Conservation (phyloP, 2,113 vertebrate species). For the Tachuris rubrigastra region DNA sequence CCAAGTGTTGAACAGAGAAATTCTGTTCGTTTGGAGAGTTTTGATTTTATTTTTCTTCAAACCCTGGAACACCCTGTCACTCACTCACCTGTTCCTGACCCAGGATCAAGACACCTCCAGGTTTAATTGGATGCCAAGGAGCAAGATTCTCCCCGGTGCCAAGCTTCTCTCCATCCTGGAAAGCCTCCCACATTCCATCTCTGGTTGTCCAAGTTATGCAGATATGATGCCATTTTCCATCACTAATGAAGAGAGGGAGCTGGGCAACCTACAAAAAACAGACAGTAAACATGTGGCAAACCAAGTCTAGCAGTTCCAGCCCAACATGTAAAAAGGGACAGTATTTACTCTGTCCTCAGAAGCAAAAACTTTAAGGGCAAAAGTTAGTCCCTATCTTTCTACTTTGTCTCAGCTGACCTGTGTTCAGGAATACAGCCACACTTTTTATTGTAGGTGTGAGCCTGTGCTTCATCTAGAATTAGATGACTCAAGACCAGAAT, state of each 20-base stretch:
- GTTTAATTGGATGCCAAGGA: conserved; percentile 99
- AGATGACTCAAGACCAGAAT: not conserved
- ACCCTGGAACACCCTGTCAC: not conserved
- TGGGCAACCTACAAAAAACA: conserved; percentile 84
- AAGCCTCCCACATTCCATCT: conserved; percentile 97
- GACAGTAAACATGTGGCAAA: not conserved
- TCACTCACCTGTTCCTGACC: conserved; percentile 96
- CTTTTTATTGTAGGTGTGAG: not conserved
- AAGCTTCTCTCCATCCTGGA: conserved; percentile 94
- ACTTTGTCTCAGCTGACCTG: not conserved
- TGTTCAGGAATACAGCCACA: not conserved
- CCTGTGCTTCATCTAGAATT: not conserved
- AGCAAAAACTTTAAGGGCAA: not conserved
- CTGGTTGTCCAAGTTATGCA: conserved; percentile 98
- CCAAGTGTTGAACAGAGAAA: not conserved
- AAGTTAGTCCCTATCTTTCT: not conserved
- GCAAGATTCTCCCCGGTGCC: conserved; percentile 96
- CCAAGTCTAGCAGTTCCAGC: not conserved
- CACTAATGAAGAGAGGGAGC: conserved; percentile 91
- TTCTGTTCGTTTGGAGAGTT: not conserved
- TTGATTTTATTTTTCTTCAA: not conserved
- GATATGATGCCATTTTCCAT: conserved; percentile 97
- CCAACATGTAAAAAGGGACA: not conserved
- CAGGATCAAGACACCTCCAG: conserved; percentile 93
- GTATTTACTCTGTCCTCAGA: not conserved